Conservation (phyloP, 2,888 invertebrate genomes). For the Callimorpha dominula region DNA sequence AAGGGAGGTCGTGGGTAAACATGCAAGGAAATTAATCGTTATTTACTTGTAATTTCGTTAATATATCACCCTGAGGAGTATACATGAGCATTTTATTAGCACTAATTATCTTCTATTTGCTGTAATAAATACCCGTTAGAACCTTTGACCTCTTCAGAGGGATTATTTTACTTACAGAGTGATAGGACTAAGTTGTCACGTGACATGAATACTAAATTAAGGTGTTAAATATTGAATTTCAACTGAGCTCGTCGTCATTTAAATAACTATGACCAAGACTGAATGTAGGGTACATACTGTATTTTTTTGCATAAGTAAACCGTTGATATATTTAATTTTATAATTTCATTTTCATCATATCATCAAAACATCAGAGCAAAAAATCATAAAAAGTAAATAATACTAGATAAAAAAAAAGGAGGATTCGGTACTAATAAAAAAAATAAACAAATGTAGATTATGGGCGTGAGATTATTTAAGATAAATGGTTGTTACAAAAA, state of each 20-base stretch:
- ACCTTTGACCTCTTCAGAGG: not conserved
- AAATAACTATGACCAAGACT: not conserved
- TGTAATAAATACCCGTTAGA: conserved; percentile 9
- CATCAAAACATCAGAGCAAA: too few relatives aligned
- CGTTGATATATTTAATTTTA: not conserved
- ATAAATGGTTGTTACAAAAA: too few relatives aligned
- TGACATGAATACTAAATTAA: not conserved
- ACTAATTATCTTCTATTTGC: not conserved
- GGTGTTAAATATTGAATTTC: not conserved
- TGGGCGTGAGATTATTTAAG: too few relatives aligned
- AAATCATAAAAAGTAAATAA: too few relatives aligned
- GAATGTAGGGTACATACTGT: not conserved
- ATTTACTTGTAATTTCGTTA: conserved; percentile 52
- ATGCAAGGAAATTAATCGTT: conserved; percentile 63
- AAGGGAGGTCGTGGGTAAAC: conserved; percentile 59
- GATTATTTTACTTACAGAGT: not conserved
- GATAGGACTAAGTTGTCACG: not conserved
- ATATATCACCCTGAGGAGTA: conserved; percentile 27
- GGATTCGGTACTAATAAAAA: too few relatives aligned
- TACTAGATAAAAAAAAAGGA: too few relatives aligned
- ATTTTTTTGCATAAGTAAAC: not conserved
- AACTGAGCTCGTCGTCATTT: not conserved
- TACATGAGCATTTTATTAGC: conserved; percentile 23
- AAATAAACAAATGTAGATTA: too few relatives aligned
- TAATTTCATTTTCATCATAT: too few relatives aligned